Base-by-base conservation (phyloP, 2,888 invertebrate genomes). In the Glaucopsyche alexis region DNA sequence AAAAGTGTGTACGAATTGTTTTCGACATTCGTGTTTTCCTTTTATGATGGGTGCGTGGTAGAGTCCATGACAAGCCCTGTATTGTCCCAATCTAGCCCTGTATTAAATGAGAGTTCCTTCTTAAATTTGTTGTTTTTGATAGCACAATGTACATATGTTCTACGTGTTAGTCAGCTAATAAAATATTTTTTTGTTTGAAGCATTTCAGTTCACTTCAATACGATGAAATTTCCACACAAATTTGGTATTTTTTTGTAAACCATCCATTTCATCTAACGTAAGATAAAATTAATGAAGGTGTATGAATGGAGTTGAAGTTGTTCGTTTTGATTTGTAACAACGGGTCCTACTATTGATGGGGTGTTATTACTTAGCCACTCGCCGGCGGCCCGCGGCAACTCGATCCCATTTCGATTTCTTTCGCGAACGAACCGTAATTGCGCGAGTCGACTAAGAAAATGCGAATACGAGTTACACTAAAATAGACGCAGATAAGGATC, bases 361-460 rank as follows among this genome's bases (percentile, higher is more conserved):
- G 87, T 89, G 90, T 89, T 89, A 90, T 91, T 91, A 91, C 42
- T 42, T 8, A 42, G 42, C 42, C 85, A 84, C 83, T 85, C 80
- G 85, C 81, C 82, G 81, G 83, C 77, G 80, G 80, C 73, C 87
- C 90, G 85, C 84, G 90, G 91, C 88, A 79, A 80, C 82, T 82
- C 83, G 88, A 87, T 89, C 90, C 85, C 85, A 88, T 87, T 88
- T 85, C 81, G 84, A 88, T 87, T 87, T 91, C 89, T 91, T 91
- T 90, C 87, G 87, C 87, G 88, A 88, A 88, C 87, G 83, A 86
- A 84, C 75, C 79, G 82, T 87, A 90, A 90, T 91, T 89, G 87
- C 88, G 84, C 67, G 75, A 71, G 60, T 71, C 29, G 29, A 1
- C 70, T 71, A 75, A 55, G 64, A 75, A 75, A 79, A 78, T 78